Evolutionary conservation across 2,113 vertebrate species (phyloP).

Genomic region (Salminus brasiliensis): DNA sequence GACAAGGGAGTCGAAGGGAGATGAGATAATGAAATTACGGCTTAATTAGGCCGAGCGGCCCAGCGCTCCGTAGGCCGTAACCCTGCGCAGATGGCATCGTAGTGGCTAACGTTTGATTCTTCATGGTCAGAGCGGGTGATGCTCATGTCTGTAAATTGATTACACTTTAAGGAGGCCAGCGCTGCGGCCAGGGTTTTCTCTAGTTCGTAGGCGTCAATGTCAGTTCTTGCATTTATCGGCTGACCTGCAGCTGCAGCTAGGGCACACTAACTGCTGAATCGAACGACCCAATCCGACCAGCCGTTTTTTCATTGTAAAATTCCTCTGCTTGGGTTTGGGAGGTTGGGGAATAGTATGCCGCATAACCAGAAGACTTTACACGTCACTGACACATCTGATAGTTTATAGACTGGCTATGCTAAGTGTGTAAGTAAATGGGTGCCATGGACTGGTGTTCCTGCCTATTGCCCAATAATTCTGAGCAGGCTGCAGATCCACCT

Average conservation of each 20-base stretch:
- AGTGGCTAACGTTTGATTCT: neutral
- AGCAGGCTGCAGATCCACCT: too few relatives aligned
- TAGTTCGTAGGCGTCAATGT: neutral
- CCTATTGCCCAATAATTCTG: too few relatives aligned
- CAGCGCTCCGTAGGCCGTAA: conserved; percentile 1
- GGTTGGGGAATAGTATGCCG: too few relatives aligned
- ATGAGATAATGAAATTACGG: conserved; percentile 28
- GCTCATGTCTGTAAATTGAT: neutral
- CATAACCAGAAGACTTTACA: too few relatives aligned
- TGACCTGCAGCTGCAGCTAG: neutral
- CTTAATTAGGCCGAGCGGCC: conserved; percentile 7
- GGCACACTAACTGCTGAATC: neutral
- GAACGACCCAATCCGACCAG: neutral
- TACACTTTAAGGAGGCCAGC: neutral
- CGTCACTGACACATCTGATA: too few relatives aligned
- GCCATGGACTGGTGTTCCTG: too few relatives aligned
- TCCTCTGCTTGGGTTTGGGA: too few relatives aligned
- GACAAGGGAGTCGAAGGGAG: neutral
- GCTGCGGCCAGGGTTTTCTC: neutral
- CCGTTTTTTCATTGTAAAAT: neutral
- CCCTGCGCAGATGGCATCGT: neutral
- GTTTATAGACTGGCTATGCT: too few relatives aligned
- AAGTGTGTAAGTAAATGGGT: too few relatives aligned
- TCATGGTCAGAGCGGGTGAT: neutral
- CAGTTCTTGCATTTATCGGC: neutral